Conservation (phyloP, 2,113 vertebrate genomes). For the Odontesthes bonariensis region DNA sequence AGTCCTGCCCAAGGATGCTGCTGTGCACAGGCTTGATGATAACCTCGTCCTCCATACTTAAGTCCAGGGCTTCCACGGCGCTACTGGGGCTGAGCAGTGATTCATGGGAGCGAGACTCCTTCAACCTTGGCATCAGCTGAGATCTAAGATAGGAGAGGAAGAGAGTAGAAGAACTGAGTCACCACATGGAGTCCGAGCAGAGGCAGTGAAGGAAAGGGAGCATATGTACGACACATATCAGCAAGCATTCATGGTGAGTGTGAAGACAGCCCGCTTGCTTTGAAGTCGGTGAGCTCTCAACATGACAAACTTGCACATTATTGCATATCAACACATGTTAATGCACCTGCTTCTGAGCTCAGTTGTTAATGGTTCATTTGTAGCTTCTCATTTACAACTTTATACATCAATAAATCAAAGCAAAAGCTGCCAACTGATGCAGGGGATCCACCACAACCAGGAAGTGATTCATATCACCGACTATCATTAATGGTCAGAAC, state of each 20-base stretch:
- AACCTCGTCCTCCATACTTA: conserved; percentile 99
- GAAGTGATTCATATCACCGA: conserved; percentile 19
- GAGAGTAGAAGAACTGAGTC: conserved; percentile 30
- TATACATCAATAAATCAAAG: conserved; percentile 12
- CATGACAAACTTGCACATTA: conserved; percentile 4
- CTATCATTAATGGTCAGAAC: conserved; percentile 26
- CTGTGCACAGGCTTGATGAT: conserved; percentile 97
- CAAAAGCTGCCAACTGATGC: conserved; percentile 16
- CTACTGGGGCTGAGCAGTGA: conserved; percentile 98
- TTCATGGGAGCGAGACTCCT: conserved; percentile 99
- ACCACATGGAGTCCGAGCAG: conserved; percentile 27
- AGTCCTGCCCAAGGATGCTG: conserved; percentile 98
- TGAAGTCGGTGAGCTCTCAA: conserved; percentile 32
- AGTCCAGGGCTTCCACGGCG: conserved; percentile 96
- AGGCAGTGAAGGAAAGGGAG: conserved; percentile 40
- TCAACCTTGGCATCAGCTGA: conserved; percentile 99
- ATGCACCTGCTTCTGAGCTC: conserved; percentile 6
- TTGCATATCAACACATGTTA: conserved; percentile 21
- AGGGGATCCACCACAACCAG: conserved; percentile 1
- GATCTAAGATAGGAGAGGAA: conserved; percentile 83
- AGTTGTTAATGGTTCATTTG: conserved; percentile 20
- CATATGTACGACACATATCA: conserved; percentile 54
- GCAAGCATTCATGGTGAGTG: conserved; percentile 44
- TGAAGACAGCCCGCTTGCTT: conserved; percentile 48
- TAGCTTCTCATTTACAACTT: conserved; percentile 24